These are phyloP conservation scores for Hemistola chrysoprasaria DNA, from an alignment of 2,888 invertebrate species.

Conservation along the genomic window DNA sequence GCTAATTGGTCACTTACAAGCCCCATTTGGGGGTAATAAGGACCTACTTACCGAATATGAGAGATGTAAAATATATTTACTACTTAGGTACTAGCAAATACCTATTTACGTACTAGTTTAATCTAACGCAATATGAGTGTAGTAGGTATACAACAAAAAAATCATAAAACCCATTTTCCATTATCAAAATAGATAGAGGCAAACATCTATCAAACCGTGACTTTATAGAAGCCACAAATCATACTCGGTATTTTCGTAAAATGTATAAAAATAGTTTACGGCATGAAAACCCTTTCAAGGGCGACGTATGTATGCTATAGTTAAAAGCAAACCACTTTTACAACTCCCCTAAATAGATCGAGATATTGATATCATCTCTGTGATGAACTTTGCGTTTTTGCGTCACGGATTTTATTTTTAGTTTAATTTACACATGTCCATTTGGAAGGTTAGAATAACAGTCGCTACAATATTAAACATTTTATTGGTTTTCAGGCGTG, in stretches of 20 bases:
- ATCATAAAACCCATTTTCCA: slow-evolving; percentile 18
- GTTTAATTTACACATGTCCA: slow-evolving; percentile 39
- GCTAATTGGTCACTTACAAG: too few species aligned
- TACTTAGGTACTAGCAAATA: too few species aligned
- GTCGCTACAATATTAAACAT: slow-evolving; percentile 25
- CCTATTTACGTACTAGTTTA: too few species aligned
- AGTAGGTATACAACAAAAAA: too few species aligned
- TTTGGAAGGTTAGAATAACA: slow-evolving; percentile 38
- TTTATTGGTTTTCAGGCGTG: slow-evolving; percentile 26
- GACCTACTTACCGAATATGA: too few species aligned
- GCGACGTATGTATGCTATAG: slow-evolving; percentile 42
- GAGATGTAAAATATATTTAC: too few species aligned
- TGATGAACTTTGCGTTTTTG: slow-evolving; percentile 47
- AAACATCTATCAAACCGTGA: slow-evolving; percentile 50
- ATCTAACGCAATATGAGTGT: too few species aligned
- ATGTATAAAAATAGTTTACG: slow-evolving; percentile 52
- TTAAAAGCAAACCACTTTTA: slow-evolving; percentile 66
- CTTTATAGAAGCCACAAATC: slow-evolving; percentile 58
- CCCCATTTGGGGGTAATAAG: too few species aligned
- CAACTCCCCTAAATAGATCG: slow-evolving; percentile 59
- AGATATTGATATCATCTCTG: slow-evolving; percentile 52
- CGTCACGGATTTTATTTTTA: slow-evolving; percentile 53
- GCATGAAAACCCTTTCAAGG: slow-evolving; percentile 63
- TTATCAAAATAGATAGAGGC: slow-evolving; percentile 30
- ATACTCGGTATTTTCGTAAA: slow-evolving; percentile 48